phyloP scores from a whole-genome alignment of 2,797 vertebrate genomes.

The Adelosebastes latens region DNA sequence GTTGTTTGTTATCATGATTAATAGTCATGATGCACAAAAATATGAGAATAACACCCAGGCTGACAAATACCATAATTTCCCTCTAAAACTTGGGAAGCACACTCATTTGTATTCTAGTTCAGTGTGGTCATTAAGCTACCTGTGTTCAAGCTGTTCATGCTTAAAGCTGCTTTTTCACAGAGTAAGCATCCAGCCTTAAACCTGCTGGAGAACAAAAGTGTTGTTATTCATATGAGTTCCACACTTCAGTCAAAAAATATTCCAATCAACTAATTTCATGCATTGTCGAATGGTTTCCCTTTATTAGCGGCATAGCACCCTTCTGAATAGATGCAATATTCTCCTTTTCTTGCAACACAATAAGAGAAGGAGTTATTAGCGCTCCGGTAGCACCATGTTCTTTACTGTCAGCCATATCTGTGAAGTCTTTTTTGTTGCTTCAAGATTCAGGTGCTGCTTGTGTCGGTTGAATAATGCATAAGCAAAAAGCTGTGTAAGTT shows the following conservation, averaged over 20 bases:
- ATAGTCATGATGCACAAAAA: background rate
- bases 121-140: background rate
- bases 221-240: conserved; percentile 52
- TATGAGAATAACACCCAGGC: background rate
- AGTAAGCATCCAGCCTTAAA: conserved; percentile 8
- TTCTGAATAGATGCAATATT: conserved; percentile 19
- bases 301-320: background rate
- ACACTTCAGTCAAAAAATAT: conserved; percentile 50
- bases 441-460: background rate
- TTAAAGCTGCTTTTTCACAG: conserved; percentile 25
- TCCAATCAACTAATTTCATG: conserved; percentile 50
- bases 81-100: background rate
- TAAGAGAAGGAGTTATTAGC: background rate
- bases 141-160: background rate
- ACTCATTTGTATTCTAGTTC: conserved; percentile 7
- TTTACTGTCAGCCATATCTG: background rate
- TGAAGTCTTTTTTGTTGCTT: background rate
- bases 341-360: conserved; percentile 17
- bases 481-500: background rate
- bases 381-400: background rate
- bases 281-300: conserved; percentile 28
- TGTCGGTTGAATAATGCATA: background rate
- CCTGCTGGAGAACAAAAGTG: conserved; percentile 36
- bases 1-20: background rate
- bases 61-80: background rate